Evolutionary conservation across 2,113 vertebrate species (phyloP).

Genomic region (Cryptomyrus ogoouensis): DNA sequence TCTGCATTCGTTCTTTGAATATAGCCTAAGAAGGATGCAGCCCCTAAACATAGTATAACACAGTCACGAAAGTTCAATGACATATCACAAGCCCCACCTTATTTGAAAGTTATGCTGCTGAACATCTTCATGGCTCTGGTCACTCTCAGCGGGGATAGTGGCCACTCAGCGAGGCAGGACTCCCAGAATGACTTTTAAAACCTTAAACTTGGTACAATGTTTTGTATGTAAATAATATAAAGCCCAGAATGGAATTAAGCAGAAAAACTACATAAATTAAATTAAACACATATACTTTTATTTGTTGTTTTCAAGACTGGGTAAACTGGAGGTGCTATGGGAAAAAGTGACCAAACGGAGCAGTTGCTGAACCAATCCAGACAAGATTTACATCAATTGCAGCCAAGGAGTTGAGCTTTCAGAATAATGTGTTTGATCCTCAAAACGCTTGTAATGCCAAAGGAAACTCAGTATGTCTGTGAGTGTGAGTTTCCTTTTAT

Average conservation of each 20-base stretch:
- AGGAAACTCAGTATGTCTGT: neutral
- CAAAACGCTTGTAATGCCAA: neutral
- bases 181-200: neutral
- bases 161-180: neutral
- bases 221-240: neutral
- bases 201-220: neutral
- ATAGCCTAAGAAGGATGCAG: neutral
- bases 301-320: neutral
- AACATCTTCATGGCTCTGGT: neutral
- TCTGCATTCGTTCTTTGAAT: neutral
- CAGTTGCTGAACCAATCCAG: neutral
- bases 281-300: neutral
- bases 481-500: too few species aligned
- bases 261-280: neutral
- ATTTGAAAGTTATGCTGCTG: neutral
- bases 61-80: neutral
- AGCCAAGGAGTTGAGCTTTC: neutral
- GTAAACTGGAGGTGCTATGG: neutral
- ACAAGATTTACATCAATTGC: neutral
- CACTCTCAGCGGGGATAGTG: neutral
- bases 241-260: neutral
- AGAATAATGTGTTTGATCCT: neutral
- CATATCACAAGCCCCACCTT: neutral
- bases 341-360: neutral
- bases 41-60: too few species aligned